Conservation (phyloP, 2,888 invertebrate species). For the Melieria omissa region DNA sequence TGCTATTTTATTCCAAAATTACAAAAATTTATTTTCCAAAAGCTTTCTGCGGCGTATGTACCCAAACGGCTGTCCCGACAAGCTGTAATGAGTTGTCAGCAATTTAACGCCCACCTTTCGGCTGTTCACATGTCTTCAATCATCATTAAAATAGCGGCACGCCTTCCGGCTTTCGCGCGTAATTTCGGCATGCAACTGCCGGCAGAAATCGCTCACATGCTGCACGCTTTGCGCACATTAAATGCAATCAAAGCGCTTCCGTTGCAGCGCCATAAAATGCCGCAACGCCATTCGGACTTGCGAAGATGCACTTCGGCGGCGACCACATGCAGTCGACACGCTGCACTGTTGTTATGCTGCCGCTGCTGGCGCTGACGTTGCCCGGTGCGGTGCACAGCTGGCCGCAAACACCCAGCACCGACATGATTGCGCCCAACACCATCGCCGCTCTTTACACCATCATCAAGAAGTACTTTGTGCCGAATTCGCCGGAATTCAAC, state of each 20-base stretch:
- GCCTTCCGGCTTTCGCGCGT: too few relatives aligned
- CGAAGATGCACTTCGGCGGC: neutral
- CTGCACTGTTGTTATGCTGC: neutral
- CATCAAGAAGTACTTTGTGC: conserved; percentile 39
- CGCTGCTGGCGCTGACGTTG: neutral
- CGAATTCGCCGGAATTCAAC: conserved; percentile 36
- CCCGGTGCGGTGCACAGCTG: neutral
- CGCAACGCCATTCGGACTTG: too few relatives aligned
- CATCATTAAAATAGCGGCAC: too few relatives aligned
- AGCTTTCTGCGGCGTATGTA: too few relatives aligned
- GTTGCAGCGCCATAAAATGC: too few relatives aligned
- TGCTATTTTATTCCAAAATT: too few relatives aligned
- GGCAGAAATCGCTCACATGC: too few relatives aligned
- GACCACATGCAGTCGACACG: neutral
- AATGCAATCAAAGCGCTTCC: too few relatives aligned
- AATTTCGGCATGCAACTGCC: too few relatives aligned
- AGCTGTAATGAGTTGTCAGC: conserved; percentile 1
- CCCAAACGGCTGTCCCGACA: neutral
- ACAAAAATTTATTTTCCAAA: too few relatives aligned
- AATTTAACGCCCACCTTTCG: neutral
- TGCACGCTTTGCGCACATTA: too few relatives aligned
- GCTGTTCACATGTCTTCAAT: neutral
- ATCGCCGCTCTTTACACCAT: conserved; percentile 40
- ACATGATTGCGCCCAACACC: conserved; percentile 8
- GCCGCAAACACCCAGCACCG: neutral